Evolutionary conservation across 2,797 vertebrate genomes (phyloP).

Genomic region (Agapornis canus): DNA sequence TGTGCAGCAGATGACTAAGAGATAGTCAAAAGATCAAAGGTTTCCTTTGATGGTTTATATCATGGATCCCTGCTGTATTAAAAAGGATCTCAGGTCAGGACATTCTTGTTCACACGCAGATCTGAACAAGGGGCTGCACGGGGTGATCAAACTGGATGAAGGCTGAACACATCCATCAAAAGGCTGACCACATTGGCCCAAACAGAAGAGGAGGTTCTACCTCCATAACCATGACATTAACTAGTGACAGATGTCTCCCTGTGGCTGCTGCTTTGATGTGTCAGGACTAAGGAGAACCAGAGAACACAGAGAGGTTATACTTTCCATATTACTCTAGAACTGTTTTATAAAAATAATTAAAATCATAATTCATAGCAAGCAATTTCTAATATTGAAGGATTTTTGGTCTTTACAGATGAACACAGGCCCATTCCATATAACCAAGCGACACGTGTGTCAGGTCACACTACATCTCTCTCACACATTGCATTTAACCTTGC

Average conservation of each 20-base stretch:
- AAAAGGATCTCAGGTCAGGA: conserved; percentile 71
- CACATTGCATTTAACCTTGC: neutral
- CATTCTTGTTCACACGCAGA: conserved; percentile 70
- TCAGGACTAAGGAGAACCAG: conserved; percentile 17
- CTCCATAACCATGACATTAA: conserved; percentile 61
- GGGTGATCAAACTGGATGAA: conserved; percentile 69
- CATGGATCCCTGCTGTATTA: conserved; percentile 70
- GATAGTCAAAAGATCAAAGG: conserved; percentile 75
- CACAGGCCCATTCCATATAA: neutral
- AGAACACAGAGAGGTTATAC: neutral
- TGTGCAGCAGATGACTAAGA: conserved; percentile 64
- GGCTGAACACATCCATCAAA: conserved; percentile 70
- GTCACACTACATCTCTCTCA: neutral
- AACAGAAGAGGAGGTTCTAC: conserved; percentile 68
- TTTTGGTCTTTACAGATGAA: neutral
- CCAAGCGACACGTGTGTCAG: neutral
- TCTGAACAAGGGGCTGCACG: conserved; percentile 69
- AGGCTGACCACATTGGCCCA: conserved; percentile 39
- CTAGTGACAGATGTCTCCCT: conserved; percentile 64
- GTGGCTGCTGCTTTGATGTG: conserved; percentile 64
- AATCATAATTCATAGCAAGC: rapidly evolving
- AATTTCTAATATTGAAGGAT: neutral
- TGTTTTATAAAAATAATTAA: neutral
- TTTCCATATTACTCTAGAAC: conserved; percentile 28
- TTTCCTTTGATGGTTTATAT: conserved; percentile 75